Evolutionary conservation across 1,140 invertebrate species (phyloP).

Genomic region (Platyscapa corneri): DNA sequence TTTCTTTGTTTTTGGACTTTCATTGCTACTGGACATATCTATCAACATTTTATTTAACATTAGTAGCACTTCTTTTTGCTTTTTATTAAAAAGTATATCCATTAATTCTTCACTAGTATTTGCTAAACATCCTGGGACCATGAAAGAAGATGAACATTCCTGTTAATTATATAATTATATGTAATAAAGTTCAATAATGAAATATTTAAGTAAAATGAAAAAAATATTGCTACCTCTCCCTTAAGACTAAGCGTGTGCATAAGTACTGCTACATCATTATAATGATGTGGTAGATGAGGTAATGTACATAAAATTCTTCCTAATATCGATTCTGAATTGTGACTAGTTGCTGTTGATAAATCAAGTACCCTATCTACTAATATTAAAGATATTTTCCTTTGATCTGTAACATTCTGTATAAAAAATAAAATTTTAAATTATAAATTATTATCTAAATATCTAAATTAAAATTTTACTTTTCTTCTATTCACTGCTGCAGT

Average conservation of each 20-base stretch:
- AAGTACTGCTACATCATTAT: constrained; percentile 79
- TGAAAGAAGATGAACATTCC: constrained; percentile 61
- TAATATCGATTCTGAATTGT: constrained; percentile 78
- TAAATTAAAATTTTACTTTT: constrained; percentile 70
- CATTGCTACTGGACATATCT: constrained; percentile 66
- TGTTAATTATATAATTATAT: constrained; percentile 51
- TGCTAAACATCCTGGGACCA: constrained; percentile 69
- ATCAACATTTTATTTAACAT: constrained; percentile 76
- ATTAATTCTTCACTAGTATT: constrained; percentile 63
- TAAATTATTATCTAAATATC: constrained; percentile 17
- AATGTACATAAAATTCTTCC: constrained; percentile 79
- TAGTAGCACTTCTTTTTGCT: constrained; percentile 77
- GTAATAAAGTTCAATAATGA: constrained; percentile 17
- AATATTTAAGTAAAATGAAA: constrained; percentile 22
- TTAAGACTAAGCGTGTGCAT: constrained; percentile 77
- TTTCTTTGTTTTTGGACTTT: constrained; percentile 67
- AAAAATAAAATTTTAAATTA: constrained; percentile 9
- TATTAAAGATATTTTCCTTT: constrained; percentile 77
- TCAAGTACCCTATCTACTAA: constrained; percentile 81
- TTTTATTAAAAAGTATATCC: constrained; percentile 77
- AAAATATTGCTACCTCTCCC: constrained; percentile 74
- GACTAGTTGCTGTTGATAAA: constrained; percentile 77
- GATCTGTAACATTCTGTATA: constrained; percentile 44
- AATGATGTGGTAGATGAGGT: constrained; percentile 78
- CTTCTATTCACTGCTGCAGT: constrained; percentile 73